Base-by-base conservation (phyloP, 2,113 vertebrate genomes). In the Castor canadensis region DNA sequence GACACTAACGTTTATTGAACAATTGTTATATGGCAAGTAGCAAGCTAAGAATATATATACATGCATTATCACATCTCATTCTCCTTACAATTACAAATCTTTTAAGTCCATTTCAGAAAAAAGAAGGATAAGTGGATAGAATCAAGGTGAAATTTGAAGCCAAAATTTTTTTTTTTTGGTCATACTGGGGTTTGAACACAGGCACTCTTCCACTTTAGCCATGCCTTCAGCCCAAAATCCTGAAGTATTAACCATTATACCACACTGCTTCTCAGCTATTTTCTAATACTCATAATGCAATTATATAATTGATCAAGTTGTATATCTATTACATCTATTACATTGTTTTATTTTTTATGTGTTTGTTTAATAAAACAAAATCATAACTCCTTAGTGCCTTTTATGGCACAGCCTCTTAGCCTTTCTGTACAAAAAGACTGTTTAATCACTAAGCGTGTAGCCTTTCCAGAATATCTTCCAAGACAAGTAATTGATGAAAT, bases 401-500 rank as follows among this genome's bases (percentile, higher is more conserved):
- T 40, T n/a, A 54, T 66, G 24, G 38, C 43, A 77, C 0, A 11
- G 9, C 15, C 56, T 81, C 49, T n/a, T 54, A 83, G 38, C 9
- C 12, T 28, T 66, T 66, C 58, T 84, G 52, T n/a, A 93, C 22
- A 85, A 93, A 75, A 94, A 47, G 22, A 66, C 43, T 52, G 24
- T 88, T 95, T 81, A 95, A 32, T 79, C 58, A 85, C 56, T 75
- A 89, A 93, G 94, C 85, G 35, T 84, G 56, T 85, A 54, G 32
- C 77, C 67, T 95, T 85, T 93, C 28, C 67, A 90, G 82, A 89
- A 83, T 94, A 73, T 94, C 71, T 86, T 95, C 47, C 16, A 88
- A 91, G 76, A 96, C 72, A 95, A 97, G 20, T 73, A 88, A 90
- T 82, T 97, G 83, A 96, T 15, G 49, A 86, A 86, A 62, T 91